These are phyloP conservation scores for Brachionus plicatilis DNA, from an alignment of 1,140 invertebrate genomes.

Conservation along the genomic window DNA sequence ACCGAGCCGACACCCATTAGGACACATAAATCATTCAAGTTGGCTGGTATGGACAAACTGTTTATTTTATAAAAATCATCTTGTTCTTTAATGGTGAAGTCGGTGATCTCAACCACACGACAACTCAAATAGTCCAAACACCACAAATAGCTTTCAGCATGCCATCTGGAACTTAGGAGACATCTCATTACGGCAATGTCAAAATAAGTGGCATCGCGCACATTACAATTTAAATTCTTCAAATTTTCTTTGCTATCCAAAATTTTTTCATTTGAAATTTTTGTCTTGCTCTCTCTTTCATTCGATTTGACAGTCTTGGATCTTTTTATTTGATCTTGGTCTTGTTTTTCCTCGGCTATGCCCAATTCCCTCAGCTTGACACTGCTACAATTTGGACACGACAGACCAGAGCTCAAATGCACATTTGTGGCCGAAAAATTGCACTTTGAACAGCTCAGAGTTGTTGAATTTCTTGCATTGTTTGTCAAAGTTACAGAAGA, in stretches of 20 bases:
- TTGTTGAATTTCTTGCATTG: neutral
- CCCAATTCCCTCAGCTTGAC: neutral
- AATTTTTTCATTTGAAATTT: neutral
- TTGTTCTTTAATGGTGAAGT: conserved; percentile 13
- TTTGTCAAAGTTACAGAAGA: conserved; percentile 44
- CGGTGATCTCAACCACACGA: conserved; percentile 54
- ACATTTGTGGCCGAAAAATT: neutral
- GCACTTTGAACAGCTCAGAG: neutral
- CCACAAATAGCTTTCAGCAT: conserved; percentile 95
- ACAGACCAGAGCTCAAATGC: neutral
- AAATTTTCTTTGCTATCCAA: conserved; percentile 2
- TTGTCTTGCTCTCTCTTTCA: neutral
- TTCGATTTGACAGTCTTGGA: neutral
- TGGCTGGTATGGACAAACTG: conserved; percentile 42
- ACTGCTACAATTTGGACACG: conserved; percentile 17
- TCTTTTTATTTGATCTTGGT: neutral
- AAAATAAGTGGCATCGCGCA: conserved; percentile 73
- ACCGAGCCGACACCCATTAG: conserved; percentile 3
- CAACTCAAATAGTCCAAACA: conserved; percentile 71
- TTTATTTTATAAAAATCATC: conserved; percentile 28
- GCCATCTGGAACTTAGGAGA: conserved; percentile 93
- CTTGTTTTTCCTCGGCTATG: neutral
- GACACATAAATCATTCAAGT: conserved; percentile 42
- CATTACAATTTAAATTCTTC: neutral
- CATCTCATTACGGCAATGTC: conserved; percentile 91